Evolutionary conservation across 2,797 vertebrate species (phyloP).

Genomic region (Enteromius fasciolatus): DNA sequence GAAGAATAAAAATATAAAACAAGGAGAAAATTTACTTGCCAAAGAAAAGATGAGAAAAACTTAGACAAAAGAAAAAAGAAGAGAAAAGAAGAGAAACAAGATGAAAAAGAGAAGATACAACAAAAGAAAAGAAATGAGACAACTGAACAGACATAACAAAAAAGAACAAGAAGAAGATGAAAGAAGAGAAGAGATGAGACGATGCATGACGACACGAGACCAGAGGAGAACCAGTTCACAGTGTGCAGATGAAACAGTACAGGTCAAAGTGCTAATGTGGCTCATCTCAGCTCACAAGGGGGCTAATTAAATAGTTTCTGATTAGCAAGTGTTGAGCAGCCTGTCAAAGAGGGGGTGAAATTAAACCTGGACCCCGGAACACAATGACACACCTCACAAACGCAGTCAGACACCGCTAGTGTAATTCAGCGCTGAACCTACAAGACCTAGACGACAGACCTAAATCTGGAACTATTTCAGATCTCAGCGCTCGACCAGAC

Average conservation of each 20-base stretch:
- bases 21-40: neutral
- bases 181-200: neutral
- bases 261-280: constrained; percentile 59
- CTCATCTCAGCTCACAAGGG: constrained; percentile 58
- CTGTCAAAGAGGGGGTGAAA: constrained; percentile 60
- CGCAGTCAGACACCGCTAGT: constrained; percentile 43
- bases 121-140: neutral
- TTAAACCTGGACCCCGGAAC: constrained; percentile 56
- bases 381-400: constrained; percentile 52
- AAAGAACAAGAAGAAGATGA: neutral
- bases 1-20: neutral
- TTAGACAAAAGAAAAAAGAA: neutral
- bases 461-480: constrained; percentile 9
- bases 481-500: constrained; percentile 2
- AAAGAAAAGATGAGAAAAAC: neutral
- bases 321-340: constrained; percentile 60
- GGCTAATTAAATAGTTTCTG: constrained; percentile 68
- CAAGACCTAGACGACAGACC: constrained; percentile 9
- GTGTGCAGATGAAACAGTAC: constrained; percentile 43
- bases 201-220: neutral
- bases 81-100: neutral
- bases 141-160: neutral
- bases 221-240: neutral
- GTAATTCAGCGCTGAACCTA: constrained; percentile 54
- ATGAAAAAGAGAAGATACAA: neutral